Percentiles rank a stretch among this genome's conserved stretches.
phyloP scores from a whole-genome alignment of 92 coral and sea anemone genomes.

The Meandrina meandrites region DNA sequence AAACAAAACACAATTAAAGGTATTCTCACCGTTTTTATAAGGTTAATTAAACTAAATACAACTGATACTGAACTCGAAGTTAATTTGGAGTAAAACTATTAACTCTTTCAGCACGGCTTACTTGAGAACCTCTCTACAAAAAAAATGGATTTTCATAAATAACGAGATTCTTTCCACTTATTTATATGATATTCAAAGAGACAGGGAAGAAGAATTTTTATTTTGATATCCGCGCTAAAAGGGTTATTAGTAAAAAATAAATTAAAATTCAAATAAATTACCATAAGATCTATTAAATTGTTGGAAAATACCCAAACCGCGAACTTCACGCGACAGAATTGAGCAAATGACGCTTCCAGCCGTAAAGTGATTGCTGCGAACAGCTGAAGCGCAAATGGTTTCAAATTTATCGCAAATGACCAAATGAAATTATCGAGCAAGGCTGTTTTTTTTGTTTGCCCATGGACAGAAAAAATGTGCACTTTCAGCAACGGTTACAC shows the following conservation, averaged over 20 bases:
- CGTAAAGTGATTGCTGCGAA: not conserved
- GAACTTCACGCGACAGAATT: not conserved
- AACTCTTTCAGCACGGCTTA: not conserved
- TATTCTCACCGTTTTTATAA: not conserved
- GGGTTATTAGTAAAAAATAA: not conserved
- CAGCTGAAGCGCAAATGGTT: not conserved
- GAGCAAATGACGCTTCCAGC: not conserved
- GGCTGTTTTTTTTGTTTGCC: no score
- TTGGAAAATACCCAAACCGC: conserved; percentile 6
- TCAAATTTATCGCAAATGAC: not conserved
- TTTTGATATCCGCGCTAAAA: not conserved
- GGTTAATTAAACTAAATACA: not conserved
- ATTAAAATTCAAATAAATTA: not conserved
- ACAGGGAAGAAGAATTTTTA: not conserved
- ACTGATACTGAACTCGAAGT: not conserved
- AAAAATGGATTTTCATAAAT: not conserved
- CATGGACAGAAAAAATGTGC: no score
- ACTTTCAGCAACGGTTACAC: not conserved
- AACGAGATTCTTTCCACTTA: not conserved
- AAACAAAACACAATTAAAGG: not conserved
- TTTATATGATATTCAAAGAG: not conserved
- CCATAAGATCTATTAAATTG: not conserved
- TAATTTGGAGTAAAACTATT: not conserved
- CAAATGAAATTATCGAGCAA: not conserved
- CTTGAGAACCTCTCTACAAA: not conserved